Percentiles rank a stretch among this genome's conserved stretches.
phyloP scores from a whole-genome alignment of 1,140 invertebrate species.

The honey bee (Apis mellifera) region DNA sequence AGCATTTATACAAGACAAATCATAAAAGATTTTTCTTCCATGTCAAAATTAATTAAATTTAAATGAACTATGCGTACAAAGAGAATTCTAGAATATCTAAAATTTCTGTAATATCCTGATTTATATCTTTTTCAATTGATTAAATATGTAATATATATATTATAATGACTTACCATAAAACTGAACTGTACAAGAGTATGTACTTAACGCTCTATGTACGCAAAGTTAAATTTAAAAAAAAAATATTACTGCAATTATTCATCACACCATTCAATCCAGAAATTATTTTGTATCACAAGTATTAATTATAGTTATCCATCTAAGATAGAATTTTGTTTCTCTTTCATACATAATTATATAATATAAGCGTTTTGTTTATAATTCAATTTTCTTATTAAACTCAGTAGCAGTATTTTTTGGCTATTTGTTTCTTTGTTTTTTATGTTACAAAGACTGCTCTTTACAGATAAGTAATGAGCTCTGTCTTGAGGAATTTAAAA shows the following conservation, averaged over 20 bases:
- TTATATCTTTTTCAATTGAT: constrained; percentile 33
- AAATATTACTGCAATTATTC: constrained; percentile 44
- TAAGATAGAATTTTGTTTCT: constrained; percentile 70
- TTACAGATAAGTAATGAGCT: constrained; percentile 14
- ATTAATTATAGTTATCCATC: constrained; percentile 69
- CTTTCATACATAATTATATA: constrained; percentile 69
- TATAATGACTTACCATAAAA: constrained; percentile 53
- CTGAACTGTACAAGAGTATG: constrained; percentile 55
- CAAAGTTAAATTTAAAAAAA: constrained; percentile 47
- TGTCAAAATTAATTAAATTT: constrained; percentile 30
- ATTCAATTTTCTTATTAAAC: constrained; percentile 60
- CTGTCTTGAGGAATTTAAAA: constrained; percentile 39
- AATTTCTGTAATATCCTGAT: constrained; percentile 36
- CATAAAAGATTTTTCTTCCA: constrained; percentile 20
- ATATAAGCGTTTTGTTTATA: constrained; percentile 73
- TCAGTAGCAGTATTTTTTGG: constrained; percentile 62
- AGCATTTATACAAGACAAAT: constrained; percentile 61
- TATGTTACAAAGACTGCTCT: constrained; percentile 54
- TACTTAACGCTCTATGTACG: constrained; percentile 54
- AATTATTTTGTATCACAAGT: constrained; percentile 70
- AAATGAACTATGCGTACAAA: constrained; percentile 56
- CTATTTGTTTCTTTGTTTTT: constrained; percentile 54
- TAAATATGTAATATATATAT: constrained; percentile 54
- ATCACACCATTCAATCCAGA: constrained; percentile 34
- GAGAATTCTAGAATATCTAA: constrained; percentile 43